Percentiles rank a stretch among this genome's conserved stretches.
phyloP scores from a whole-genome alignment of 1,140 invertebrate species.

The Ceratina calcarata region DNA sequence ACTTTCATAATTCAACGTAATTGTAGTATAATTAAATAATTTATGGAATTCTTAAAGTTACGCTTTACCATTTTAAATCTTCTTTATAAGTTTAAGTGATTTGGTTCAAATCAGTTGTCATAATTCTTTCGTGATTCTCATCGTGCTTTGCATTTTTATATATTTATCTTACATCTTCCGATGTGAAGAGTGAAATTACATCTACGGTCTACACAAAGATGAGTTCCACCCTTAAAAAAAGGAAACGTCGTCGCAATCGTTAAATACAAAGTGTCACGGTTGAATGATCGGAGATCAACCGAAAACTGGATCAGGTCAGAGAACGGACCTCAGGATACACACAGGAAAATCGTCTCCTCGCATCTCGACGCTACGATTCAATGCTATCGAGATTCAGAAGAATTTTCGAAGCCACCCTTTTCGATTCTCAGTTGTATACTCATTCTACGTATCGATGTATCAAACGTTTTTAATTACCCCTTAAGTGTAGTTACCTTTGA shows the following conservation, averaged over 20 bases:
- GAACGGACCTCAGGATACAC: neutral
- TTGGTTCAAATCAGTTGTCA: neutral
- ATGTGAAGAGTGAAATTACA: constrained; percentile 3
- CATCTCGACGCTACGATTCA: neutral
- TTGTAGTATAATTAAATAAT: no score
- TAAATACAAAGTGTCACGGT: constrained; percentile 16
- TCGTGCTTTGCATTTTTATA: neutral
- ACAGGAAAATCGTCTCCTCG: neutral
- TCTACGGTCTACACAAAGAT: constrained; percentile 5
- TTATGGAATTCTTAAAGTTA: no score
- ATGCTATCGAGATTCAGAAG: neutral
- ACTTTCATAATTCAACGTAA: no score
- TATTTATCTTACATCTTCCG: neutral
- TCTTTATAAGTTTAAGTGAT: neutral
- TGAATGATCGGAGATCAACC: neutral
- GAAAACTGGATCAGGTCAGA: neutral
- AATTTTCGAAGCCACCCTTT: no score
- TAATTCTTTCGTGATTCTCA: neutral
- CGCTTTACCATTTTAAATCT: neutral
- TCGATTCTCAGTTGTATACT: no score
- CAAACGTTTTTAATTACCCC: no score
- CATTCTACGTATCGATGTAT: no score
- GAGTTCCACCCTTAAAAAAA: neutral
- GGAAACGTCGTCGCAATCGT: neutral
- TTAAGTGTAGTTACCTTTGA: no score